Base-by-base conservation (phyloP, 2,888 invertebrate species). In the Ernsta delagoae region DNA sequence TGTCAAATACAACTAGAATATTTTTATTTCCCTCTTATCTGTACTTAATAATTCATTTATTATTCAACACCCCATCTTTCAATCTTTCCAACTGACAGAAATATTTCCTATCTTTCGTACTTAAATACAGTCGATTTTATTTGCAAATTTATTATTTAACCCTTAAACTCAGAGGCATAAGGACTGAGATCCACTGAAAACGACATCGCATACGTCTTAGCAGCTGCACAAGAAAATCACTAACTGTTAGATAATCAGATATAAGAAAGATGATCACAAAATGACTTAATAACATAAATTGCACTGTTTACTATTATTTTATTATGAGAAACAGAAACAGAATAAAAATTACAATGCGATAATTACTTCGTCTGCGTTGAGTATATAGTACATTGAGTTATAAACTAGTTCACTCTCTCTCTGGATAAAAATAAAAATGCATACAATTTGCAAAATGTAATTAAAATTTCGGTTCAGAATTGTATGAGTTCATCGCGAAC, bases 281-380 rank as follows among this genome's bases (percentile, higher is more conserved):
- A 66, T 34, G 24, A 53, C 41, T 41, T 59, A 59, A 66, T 59
- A 59, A 59, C 8, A 39, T 41, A 31, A 12, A 50, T 39, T 48
- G 59, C 48, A 8, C 16, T 43, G 31, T 34, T 65, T 7, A 57
- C 39, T 59, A 59, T 65, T 50, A 65, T 50, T 65, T 50, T 65
- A 59, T 50, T 65, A 59, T 24, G 57, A 59, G 36, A 24, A 53
- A 53, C 53, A 59, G 36, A 24, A 53, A 53, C 53, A 53, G 24
- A 53, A 53, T 16, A 24, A 53, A 53, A 53, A 24, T 24, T 9
- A 31, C 24, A 8, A 8, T 53, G 53, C 24, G 24, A 24, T 24
- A 24, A 24, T 24, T 24, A 24, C 24, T 24, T 24, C 24, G 24
- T 24, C 3, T 24, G 24, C 24, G 24, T 24, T 24, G 24, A 24